Evolutionary conservation across 1,140 invertebrate genomes (phyloP), one percentile per base, ranked within the genome.

Genomic region (Heliothis virescens): DNA sequence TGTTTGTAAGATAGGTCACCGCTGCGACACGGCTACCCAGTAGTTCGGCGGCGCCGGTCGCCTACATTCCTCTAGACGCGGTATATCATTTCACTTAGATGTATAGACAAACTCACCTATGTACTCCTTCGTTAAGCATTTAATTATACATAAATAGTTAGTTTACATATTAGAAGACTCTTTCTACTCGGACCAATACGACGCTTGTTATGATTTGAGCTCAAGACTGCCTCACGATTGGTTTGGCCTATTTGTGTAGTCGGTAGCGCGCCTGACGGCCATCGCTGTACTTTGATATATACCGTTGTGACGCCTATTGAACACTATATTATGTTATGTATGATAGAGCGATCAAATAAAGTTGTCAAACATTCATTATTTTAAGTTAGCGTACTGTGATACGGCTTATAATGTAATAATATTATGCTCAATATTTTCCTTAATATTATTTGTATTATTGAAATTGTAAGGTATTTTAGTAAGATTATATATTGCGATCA

Each of bases 301-400:
- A 77, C 21, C 59, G 59, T 62, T 65, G 48, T 77, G 34, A 41
- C n/a, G 59, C 57, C 13, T 75, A 50, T 75, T 72, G 16, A 10
- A 57, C 15, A 57, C 18, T 47, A 47, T 57, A 55, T 69, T 50
- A 60, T 26, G 62, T 72, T 52, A 62, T 71, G 34, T 60, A 62
- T 60, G 60, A 29, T 79, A 79, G 41, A 29, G 47, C 47, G 55
- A 79, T 69, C 65, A 60, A 71, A 53, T 71, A 48, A 79, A 48
- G 60, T 71, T 52, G 16, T 71, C 55, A 71, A 52, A 72, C n/a
- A 60, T 71, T n/a, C 47, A 67, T 16, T 57, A 71, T 48, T 81
- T 84, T 86, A 90, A 90, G 88, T 93, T 92, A 92, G 90, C 86
- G 87, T 93, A 89, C 90, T 93, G 91, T 93, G 90, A 93, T 93